Conservation (phyloP, 92 coral and sea anemone species). For the Palythoa caribaeorum region DNA sequence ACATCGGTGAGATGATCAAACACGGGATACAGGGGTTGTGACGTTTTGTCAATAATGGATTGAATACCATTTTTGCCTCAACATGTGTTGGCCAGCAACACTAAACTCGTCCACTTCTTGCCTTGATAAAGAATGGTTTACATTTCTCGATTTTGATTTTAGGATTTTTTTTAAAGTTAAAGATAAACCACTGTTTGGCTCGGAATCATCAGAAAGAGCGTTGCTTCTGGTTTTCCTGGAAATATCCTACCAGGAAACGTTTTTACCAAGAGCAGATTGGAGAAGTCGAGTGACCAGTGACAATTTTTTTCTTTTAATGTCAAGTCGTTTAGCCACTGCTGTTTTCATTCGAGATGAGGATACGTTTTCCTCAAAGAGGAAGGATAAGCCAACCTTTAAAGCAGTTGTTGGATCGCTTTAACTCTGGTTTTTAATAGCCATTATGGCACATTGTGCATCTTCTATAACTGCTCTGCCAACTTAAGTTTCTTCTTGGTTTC, state of each 20-base stretch:
- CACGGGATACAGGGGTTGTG: not conserved
- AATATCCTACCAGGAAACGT: not conserved
- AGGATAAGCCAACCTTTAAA: conserved; percentile 36
- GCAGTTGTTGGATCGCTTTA: conserved; percentile 54
- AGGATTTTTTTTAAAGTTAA: not conserved
- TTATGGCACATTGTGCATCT: conserved; percentile 50
- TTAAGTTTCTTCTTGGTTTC: conserved; percentile 22
- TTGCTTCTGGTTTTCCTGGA: not conserved
- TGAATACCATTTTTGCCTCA: not conserved
- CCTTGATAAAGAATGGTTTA: not conserved
- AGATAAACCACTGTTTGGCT: conserved; percentile 58
- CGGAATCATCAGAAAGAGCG: not conserved
- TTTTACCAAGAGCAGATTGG: not conserved
- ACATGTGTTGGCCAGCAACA: not conserved
- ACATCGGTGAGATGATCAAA: not conserved
- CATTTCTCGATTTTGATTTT: not conserved
- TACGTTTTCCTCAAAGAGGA: conserved; percentile 41
- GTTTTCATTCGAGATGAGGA: conserved; percentile 28
- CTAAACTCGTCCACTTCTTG: not conserved
- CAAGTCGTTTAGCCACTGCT: conserved; percentile 28
- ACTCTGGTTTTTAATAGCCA: conserved; percentile 35
- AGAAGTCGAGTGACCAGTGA: conserved; percentile 36
- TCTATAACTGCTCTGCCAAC: conserved; percentile 32
- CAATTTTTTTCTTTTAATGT: conserved; percentile 48
- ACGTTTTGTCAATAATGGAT: not conserved